phyloP scores from a whole-genome alignment of 2,797 vertebrate species.

The Amblyopsis hoosieri region DNA sequence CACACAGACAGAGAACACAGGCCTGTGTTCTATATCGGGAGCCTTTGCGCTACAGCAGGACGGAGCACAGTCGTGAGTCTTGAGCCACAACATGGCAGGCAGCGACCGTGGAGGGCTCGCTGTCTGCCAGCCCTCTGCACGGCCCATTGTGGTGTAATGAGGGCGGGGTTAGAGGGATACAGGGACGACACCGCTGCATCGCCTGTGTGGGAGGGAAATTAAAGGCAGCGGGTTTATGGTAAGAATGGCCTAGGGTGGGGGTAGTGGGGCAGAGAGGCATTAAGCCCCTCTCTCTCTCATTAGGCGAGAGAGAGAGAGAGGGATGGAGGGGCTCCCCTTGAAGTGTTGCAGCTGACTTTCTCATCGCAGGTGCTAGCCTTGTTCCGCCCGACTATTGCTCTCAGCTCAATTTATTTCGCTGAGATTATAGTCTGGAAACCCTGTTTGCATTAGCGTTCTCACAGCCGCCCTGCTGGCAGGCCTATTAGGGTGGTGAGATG shows the following conservation, averaged over 20 bases:
- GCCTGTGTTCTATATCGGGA: slow-evolving; percentile 6
- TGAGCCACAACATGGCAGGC: slow-evolving; percentile 32
- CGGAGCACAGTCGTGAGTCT: slow-evolving; percentile 5
- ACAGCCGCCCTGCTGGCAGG: too few species aligned
- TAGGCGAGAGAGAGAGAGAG: slow-evolving; percentile 43
- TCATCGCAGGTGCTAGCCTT: neutral
- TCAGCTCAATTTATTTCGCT: too few species aligned
- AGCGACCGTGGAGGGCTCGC: slow-evolving; percentile 26
- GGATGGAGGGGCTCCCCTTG: slow-evolving; percentile 21
- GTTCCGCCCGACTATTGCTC: too few species aligned
- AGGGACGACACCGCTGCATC: neutral
- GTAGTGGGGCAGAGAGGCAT: slow-evolving; percentile 30
- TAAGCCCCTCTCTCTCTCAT: slow-evolving; percentile 52
- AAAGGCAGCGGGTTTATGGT: slow-evolving; percentile 32
- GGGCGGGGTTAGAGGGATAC: slow-evolving; percentile 36
- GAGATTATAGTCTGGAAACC: too few species aligned
- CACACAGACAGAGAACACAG: slow-evolving; percentile 20
- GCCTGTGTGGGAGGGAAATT: slow-evolving; percentile 26
- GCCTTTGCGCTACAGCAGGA: neutral
- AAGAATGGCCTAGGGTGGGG: slow-evolving; percentile 16
- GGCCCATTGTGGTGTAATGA: slow-evolving; percentile 70
- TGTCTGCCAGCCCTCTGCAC: slow-evolving; percentile 61
- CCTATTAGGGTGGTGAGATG: too few species aligned
- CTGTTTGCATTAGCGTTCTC: too few species aligned
- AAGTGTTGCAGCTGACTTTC: slow-evolving; percentile 36